Base-by-base conservation (phyloP, 2,797 vertebrate genomes). In the Eurystomus glaucurus region DNA sequence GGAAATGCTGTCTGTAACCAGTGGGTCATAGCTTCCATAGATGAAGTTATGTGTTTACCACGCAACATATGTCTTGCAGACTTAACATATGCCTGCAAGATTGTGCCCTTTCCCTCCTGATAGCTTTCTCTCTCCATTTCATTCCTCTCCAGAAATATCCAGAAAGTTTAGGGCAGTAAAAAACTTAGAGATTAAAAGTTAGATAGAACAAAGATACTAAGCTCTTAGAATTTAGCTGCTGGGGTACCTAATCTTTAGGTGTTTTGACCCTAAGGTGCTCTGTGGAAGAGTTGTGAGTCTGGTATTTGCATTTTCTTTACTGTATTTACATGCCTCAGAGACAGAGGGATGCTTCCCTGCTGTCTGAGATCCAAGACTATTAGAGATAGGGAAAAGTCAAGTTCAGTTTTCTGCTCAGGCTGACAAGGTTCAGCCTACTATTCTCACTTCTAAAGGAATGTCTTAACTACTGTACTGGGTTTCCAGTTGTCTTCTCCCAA, bases 281-380 rank as follows among this genome's bases (percentile, higher is more conserved):
- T 55, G 43, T n/a, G 74, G 33, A 78, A 90, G 52, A 85, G 57
- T 10, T 26, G 21, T 0, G 0, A 39, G 7, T 20, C 5, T 58
- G 23, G 4, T 33, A 43, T 45, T 29, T 37, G 16, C 3, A 8
- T 52, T 85, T 88, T 71, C 22, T 66, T 85, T 62, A 43, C 12
- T 54, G 1, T 51, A 22, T 15, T 66, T 21, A 35, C 4, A 2
- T 66, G 19, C 37, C 19, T 72, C 46, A 88, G 41, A 51, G 50
- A 8, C 51, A 64, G 45, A 54, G 16, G 11, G 31, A 9, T 23
- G 16, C 4, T 83, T 70, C 21, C 60, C 26, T 88, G 55, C 50
- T 82, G 14, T 20, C 39, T 72, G 45, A 78, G 46, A 55, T 69
- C 46, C 55, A 52, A 76, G 11, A 65, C 19, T 76, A 18, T 29